Base-by-base conservation (phyloP, 2,113 vertebrate genomes). In the Solea solea region DNA sequence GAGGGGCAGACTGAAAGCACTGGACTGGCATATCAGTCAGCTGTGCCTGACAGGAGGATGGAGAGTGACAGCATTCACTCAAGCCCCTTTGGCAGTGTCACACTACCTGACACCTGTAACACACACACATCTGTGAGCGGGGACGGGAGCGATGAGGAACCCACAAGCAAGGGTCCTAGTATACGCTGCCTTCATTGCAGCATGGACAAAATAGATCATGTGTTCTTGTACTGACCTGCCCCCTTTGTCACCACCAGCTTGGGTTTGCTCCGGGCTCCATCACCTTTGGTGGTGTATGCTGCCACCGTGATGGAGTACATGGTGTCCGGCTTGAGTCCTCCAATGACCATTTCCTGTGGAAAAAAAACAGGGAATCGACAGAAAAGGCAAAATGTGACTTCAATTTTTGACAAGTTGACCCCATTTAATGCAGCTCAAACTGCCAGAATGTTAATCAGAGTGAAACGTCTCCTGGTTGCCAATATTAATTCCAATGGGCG, bases 271-370 rank as follows among this genome's bases (percentile, higher is more conserved):
- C 97, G 97, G 11, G 96, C 96, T 2, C 97, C 97, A 25, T 99
- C 98, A 48, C 98, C 98, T 84, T 99, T 99, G 94, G 97, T 98
- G 88, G 98, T 99, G 91, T 99, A 99, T 5, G 98, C 98, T 3
- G 98, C 97, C 73, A 99, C 98, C 0, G 97, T 99, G 88, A 99
- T 93, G 83, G 97, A 99, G 84, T 99, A 99, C 3, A 95, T 91
- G 40, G 96, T 99, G 91, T 99, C 96, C 0, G 98, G 95, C 91
- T 97, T 95, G 57, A 99, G 93, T 76, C 96, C 95, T 81, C 95
- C 92, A 73, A 99, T 97, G 89, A 97, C 62, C 97, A 99, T 98
- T 81, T 99, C 98, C 98, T 99, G 88, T 9, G 50, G 0, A 14
- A 76, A 53, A 82, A 21, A 21, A 21, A n/a, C 41, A 84, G 13